Evolutionary conservation across 2,113 vertebrate genomes (phyloP), one percentile per base, ranked within the genome.

Genomic region (Apteryx mantelli): DNA sequence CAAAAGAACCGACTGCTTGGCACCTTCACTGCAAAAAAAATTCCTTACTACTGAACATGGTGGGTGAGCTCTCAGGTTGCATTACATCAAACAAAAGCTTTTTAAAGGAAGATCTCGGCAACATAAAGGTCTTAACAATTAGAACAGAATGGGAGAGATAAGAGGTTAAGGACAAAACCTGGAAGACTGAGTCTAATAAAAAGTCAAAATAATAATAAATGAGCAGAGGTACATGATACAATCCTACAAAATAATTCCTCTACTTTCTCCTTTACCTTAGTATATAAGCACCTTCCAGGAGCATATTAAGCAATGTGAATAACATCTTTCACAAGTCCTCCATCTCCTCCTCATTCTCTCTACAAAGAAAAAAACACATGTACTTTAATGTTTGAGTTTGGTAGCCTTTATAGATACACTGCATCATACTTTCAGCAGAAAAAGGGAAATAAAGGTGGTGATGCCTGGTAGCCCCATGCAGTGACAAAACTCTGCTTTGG

Each of bases 31-130:
- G 38, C 11, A 94, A 91, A 95, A 91, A 95, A 94, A 75, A 86
- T 88, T 91, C 86, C 73, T 86, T 75, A 68, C 17, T 2, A 34
- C 71, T 78, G 76, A 80, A 88, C 38, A 68, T 70, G 50, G 71
- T 83, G 53, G 44, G 71, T 97, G 91, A 91, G 55, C 75, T 89
- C 94, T 96, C 93, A 91, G 71, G 38, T 95, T 94, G 63, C 82
- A 74, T 93, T 71, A 80, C 82, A 78, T 95, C 93, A 93, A 82
- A 70, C 15, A 92, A 86, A 89, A 13, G 20, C 71, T 93, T 25
- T 78, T 90, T 91, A 71, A 78, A 90, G 48, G 61, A 88, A 60
- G 52, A 86, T 36, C 53, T 86, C 66, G 74, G 68, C 74, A 95
- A 40, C n/a, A 52, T 69, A 75, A 91, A 83, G 58, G 9, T 48